These are phyloP conservation scores for Catocala nupta DNA, from an alignment of 2,888 invertebrate species.

Conservation along the genomic window DNA sequence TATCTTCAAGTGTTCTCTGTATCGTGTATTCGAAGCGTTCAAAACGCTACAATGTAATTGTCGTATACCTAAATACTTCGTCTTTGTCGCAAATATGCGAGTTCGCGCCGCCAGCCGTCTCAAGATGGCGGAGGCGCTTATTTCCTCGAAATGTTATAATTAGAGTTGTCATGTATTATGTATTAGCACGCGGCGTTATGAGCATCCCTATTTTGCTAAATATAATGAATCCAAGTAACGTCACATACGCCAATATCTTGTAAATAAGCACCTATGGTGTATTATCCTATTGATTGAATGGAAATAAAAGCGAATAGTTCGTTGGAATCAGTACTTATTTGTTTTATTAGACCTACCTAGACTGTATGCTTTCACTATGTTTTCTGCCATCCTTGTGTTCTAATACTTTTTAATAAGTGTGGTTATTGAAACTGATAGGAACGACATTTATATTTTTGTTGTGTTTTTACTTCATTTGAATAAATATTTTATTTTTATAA, in stretches of 20 bases:
- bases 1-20: conserved; percentile 72
- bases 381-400: conserved; percentile 42
- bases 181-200: conserved; percentile 66
- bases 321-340: conserved; percentile 76
- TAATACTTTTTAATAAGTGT: conserved; percentile 29
- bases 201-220: conserved; percentile 61
- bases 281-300: conserved; percentile 79
- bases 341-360: conserved; percentile 67
- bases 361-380: conserved; percentile 15
- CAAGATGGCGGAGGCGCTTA: conserved; percentile 59
- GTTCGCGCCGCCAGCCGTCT: conserved; percentile 47
- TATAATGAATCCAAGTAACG: conserved; percentile 54
- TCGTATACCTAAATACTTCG: conserved; percentile 45
- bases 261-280: conserved; percentile 85
- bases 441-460: conserved; percentile 6
- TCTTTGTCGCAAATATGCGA: conserved; percentile 34
- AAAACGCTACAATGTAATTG: conserved; percentile 67
- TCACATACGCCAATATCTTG: conserved; percentile 69
- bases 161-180: conserved; percentile 67
- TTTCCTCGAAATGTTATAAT: conserved; percentile 56
- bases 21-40: conserved; percentile 73
- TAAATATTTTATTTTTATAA: conserved; percentile 37
- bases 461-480: conserved; percentile 47
- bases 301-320: conserved; percentile 84
- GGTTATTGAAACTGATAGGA: conserved; percentile 38